Evolutionary conservation across 2,888 invertebrate genomes (phyloP), one percentile per base, ranked within the genome.

Genomic region (Mesorhabditis spiculigera): DNA sequence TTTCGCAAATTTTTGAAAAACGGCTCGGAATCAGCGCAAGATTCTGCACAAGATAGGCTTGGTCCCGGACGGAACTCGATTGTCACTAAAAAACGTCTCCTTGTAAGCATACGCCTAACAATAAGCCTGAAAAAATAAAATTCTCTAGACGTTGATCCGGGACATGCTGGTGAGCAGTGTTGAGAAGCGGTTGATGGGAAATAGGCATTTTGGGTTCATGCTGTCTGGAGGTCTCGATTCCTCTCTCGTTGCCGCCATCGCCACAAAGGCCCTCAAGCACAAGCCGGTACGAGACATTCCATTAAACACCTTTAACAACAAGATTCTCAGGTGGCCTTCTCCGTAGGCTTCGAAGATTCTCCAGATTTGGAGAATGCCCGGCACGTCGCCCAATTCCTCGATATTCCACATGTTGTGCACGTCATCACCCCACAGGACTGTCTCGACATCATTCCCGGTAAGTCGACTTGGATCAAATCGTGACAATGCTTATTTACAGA

Each of bases 141-240:
- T 43, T 42, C 42, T 50, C 10, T 44, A 50, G n/a, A 50, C 8
- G 45, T 74, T 79, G 6, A 76, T 85, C 62, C 76, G 83, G n/a
- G 76, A 81, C 63, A 74, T 78, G 44, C 77, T 85, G 43, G 70
- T 81, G 4, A 74, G 76, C 43, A 71, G 83, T 5, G 85, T 85
- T 8, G 81, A 85, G 65, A 85, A 85, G 68, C 68, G 85, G 4
- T 74, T 85, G 6, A 85, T 85, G 85, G 85, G 85, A 67, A 82
- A 85, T 72, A 74, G 85, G 16, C 78, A 78, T 28, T 85, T 85
- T 70, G 85, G 85, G 6, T 85, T 85, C 72, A 85, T 85, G 85
- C 75, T 85, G 5, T 85, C 83, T 28, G 83, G 84, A 42, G 81
- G 81, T 42, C 71, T 81, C 5, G 81, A 81, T 67, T 79, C 79